Conservation (phyloP, 2,888 invertebrate species). For the Drosophila infuscata region DNA sequence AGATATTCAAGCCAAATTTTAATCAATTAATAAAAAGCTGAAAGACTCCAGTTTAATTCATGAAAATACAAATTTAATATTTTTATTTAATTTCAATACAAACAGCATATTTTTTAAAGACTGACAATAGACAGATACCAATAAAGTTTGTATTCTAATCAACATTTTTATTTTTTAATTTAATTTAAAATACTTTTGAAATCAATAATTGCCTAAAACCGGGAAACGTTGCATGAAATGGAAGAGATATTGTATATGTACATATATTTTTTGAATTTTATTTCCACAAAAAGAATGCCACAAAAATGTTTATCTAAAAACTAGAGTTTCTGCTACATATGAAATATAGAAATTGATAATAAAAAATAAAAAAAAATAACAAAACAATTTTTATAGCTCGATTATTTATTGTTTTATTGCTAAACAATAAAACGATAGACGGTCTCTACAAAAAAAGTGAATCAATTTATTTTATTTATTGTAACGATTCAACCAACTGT, state of each 20-base stretch:
- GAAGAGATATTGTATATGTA: background rate
- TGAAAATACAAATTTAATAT: background rate
- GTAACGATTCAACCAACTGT: background rate
- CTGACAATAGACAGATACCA: background rate
- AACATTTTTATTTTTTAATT: background rate
- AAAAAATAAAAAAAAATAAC: background rate
- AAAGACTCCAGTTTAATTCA: background rate
- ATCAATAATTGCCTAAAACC: background rate
- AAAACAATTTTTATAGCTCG: background rate
- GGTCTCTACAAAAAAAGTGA: background rate
- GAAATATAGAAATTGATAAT: background rate
- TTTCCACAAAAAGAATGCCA: background rate
- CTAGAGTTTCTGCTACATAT: background rate
- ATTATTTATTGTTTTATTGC: conserved; percentile 6
- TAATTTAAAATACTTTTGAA: background rate
- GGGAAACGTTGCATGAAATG: background rate
- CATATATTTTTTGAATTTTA: background rate
- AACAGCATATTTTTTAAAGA: no score
- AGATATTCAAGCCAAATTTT: background rate
- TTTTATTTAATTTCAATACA: no score
- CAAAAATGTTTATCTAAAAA: background rate
- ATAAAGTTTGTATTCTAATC: background rate
- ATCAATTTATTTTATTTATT: background rate
- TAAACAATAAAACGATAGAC: background rate
- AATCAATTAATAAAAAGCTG: background rate